These are phyloP conservation scores for Phytoseiulus persimilis DNA, from an alignment of 2,888 invertebrate genomes.

Conservation along the genomic window DNA sequence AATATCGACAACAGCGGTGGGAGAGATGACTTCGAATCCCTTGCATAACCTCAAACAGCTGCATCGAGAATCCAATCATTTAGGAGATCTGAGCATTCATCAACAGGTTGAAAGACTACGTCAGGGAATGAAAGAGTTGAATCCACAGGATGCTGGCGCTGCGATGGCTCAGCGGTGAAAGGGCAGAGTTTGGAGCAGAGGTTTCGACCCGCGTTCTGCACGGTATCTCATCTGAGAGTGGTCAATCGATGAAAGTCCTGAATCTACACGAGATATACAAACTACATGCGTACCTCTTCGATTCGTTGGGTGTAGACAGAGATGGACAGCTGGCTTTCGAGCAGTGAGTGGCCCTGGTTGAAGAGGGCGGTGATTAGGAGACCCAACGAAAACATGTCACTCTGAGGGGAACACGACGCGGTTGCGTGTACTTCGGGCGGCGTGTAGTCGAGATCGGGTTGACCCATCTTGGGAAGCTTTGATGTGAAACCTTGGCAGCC, in stretches of 20 bases:
- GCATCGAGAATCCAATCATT: too few relatives aligned
- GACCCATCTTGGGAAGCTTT: conserved; percentile 78
- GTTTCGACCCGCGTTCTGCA: background rate
- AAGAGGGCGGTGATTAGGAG: conserved; percentile 86
- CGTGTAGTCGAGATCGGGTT: conserved; percentile 84
- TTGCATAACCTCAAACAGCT: too few relatives aligned
- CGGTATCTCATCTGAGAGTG: background rate
- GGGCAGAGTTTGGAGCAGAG: background rate
- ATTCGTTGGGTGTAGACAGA: conserved; percentile 80
- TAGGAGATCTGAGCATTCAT: too few relatives aligned
- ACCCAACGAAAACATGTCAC: conserved; percentile 94
- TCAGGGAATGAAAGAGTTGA: too few relatives aligned
- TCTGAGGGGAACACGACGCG: conserved; percentile 71
- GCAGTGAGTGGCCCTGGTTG: conserved; percentile 76
- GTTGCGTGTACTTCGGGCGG: conserved; percentile 86
- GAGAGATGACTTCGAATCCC: too few relatives aligned
- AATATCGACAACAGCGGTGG: too few relatives aligned
- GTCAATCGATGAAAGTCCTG: background rate
- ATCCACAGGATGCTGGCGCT: too few relatives aligned
- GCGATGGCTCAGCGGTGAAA: too few relatives aligned
- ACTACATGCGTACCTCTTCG: conserved; percentile 64
- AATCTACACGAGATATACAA: background rate
- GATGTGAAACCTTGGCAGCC: conserved; percentile 80
- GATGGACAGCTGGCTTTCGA: conserved; percentile 81
- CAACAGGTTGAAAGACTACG: too few relatives aligned